Percentiles rank a stretch among this genome's conserved stretches.
Evolutionary conservation across 2,797 vertebrate species (phyloP).

Genomic region (Lacerta viridis): DNA sequence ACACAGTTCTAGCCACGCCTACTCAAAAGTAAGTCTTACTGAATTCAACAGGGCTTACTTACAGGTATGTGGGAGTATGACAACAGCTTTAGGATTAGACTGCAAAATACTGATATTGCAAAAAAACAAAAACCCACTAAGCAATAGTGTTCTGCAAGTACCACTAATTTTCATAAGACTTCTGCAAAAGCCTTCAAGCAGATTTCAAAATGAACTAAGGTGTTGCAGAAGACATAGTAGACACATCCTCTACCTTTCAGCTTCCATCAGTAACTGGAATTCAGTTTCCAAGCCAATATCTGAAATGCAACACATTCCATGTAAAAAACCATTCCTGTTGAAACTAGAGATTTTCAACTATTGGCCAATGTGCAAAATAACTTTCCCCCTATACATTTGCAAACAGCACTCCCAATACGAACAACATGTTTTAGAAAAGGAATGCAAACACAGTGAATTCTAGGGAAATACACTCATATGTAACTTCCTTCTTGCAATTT

Average conservation of each 20-base stretch:
- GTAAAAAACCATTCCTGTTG: neutral
- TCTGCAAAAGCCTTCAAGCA: neutral
- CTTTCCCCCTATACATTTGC: neutral
- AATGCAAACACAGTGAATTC: conserved; percentile 15
- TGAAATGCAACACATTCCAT: neutral
- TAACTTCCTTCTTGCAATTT: conserved; percentile 31
- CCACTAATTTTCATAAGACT: neutral
- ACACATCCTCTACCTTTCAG: neutral
- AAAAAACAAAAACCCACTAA: neutral
- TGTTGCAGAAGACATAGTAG: neutral
- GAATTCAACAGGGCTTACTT: too few relatives aligned
- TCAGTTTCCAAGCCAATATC: conserved; percentile 10
- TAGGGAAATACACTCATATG: conserved; percentile 3
- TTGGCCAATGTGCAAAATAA: neutral
- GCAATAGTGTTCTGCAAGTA: neutral
- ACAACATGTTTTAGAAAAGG: neutral
- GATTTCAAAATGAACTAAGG: neutral
- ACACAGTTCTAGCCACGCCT: too few relatives aligned
- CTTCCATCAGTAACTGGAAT: neutral
- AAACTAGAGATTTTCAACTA: neutral
- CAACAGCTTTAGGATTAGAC: neutral
- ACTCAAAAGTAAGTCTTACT: too few relatives aligned
- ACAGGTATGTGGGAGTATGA: too few relatives aligned
- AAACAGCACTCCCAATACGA: neutral
- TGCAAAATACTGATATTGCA: neutral